These are phyloP conservation scores for Xiphophorus hellerii DNA, from an alignment of 2,113 vertebrate genomes.

Conservation along the genomic window DNA sequence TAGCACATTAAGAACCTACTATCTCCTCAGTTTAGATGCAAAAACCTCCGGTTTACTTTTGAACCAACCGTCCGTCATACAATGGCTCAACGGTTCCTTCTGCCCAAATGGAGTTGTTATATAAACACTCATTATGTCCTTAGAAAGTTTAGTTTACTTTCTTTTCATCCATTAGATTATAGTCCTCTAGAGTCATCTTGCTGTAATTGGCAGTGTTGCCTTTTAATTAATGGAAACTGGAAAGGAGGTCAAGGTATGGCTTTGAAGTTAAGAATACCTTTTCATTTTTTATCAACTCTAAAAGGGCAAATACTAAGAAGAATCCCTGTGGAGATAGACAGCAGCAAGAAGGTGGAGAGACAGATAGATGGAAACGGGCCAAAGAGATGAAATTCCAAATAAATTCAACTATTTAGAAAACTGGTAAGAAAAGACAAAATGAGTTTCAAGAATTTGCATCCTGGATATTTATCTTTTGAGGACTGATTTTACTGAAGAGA, in stretches of 20 bases:
- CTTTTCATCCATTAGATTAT: slow-evolving; percentile 64
- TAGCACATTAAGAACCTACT: not conserved
- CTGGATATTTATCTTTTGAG: not conserved
- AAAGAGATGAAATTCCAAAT: slow-evolving; percentile 43
- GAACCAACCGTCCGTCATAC: not conserved
- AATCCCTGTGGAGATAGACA: slow-evolving; percentile 27
- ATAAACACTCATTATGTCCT: slow-evolving; percentile 58
- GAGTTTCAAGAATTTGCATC: not conserved
- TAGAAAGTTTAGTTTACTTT: slow-evolving; percentile 61
- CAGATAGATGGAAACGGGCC: slow-evolving; percentile 35
- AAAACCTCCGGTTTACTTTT: not conserved
- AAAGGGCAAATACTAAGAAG: slow-evolving; percentile 41
- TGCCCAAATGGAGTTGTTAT: slow-evolving; percentile 27
- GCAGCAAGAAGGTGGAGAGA: not conserved
- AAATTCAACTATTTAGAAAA: slow-evolving; percentile 42
- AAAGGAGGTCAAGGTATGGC: slow-evolving; percentile 43
- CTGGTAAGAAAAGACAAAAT: slow-evolving; percentile 26
- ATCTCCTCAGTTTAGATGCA: not conserved
- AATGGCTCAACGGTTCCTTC: slow-evolving; percentile 20
- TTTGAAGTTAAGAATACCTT: slow-evolving; percentile 70
- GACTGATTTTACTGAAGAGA: not conserved
- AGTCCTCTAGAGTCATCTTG: slow-evolving; percentile 60
- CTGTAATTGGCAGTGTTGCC: slow-evolving; percentile 68
- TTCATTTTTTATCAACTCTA: slow-evolving; percentile 56
- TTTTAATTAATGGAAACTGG: slow-evolving; percentile 75